Conservation (phyloP, 2,888 invertebrate genomes). For the Perdita meconis region DNA sequence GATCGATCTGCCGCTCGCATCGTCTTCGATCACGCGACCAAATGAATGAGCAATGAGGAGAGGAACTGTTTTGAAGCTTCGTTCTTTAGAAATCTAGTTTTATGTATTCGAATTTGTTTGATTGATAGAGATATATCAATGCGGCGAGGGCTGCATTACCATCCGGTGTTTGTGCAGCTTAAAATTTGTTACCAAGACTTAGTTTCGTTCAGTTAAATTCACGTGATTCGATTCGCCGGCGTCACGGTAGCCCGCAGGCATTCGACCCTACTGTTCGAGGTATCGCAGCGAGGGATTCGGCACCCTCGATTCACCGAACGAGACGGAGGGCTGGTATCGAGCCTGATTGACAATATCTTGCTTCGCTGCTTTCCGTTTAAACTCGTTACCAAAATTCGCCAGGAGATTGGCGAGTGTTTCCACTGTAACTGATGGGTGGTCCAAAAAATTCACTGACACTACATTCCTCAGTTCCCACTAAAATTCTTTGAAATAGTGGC, state of each 20-base stretch:
- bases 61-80: not conserved
- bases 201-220: constrained; percentile 44
- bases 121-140: too few species aligned
- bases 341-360: constrained; percentile 68
- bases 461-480: too few species aligned
- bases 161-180: not conserved
- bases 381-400: constrained; percentile 15
- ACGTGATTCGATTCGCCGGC: constrained; percentile 52
- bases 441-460: not conserved
- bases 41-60: not conserved
- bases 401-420: not conserved
- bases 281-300: constrained; percentile 41
- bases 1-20: not conserved
- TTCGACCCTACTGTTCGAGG: constrained; percentile 13
- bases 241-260: constrained; percentile 37
- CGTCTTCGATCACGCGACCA: not conserved
- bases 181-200: constrained; percentile 40
- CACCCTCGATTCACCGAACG: constrained; percentile 51
- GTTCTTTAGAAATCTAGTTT: too few species aligned
- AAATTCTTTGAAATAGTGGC: too few species aligned
- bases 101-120: too few species aligned
- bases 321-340: constrained; percentile 48
- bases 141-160: not conserved
- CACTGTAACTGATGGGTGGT: not conserved
- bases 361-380: constrained; percentile 40